Evolutionary conservation across 2,113 vertebrate genomes (phyloP).

Genomic region (Tonatia bakeri): DNA sequence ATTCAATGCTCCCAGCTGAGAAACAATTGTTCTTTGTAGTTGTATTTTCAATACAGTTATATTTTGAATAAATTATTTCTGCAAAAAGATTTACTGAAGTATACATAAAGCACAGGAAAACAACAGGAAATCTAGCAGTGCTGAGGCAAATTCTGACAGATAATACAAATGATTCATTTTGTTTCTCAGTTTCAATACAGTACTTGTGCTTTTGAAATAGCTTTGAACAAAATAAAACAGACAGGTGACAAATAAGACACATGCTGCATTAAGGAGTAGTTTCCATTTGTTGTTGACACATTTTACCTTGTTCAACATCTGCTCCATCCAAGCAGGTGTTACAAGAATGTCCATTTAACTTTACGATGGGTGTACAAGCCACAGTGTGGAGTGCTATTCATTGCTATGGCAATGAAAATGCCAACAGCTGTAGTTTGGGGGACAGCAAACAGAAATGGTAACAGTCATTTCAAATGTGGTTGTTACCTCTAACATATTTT

Average conservation of each 20-base stretch:
- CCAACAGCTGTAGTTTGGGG: constrained; percentile 30
- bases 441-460: not conserved
- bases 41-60: not conserved
- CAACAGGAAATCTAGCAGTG: not conserved
- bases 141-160: constrained; percentile 38
- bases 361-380: constrained; percentile 28
- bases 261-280: not conserved
- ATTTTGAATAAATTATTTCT: constrained; percentile 27
- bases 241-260: constrained; percentile 26
- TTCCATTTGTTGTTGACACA: constrained; percentile 39
- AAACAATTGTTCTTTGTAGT: not conserved
- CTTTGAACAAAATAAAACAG: constrained; percentile 62
- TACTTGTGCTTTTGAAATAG: constrained; percentile 48
- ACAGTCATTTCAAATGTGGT: constrained; percentile 24
- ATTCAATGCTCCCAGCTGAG: not conserved
- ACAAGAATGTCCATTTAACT: constrained; percentile 53
- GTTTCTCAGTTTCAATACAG: constrained; percentile 12
- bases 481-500: constrained; percentile 27
- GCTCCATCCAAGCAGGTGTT: constrained; percentile 1
- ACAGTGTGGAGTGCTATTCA: constrained; percentile 4
- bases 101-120: not conserved
- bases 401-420: constrained; percentile 52
- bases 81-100: constrained; percentile 14
- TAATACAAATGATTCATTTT: constrained; percentile 47
- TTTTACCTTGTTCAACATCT: constrained; percentile 19